Base-by-base conservation (phyloP, 2,797 vertebrate genomes). In the Chloroceryle amazona region DNA sequence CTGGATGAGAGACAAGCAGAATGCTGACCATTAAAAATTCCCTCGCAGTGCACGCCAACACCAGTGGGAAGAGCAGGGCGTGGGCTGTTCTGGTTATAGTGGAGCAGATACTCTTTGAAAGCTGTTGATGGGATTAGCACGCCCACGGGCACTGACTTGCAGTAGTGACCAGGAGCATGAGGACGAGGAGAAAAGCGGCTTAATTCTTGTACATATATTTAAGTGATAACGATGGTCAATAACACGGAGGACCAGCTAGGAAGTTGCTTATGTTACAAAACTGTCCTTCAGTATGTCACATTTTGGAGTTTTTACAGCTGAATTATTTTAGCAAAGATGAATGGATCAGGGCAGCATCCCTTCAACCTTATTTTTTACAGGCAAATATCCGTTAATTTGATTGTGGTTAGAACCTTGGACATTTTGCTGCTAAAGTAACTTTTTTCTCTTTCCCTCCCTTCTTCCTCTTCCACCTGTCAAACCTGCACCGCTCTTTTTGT, bases 1-100 rank as follows among this genome's bases (percentile, higher is more conserved):
- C 55, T 99, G 99, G 99, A 99, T 99, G 99, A 98, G 99, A 97
- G 99, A 99, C 97, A 99, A 99, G 96, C 99, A 98, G 91, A 98
- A 97, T 12, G 85, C 96, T 8, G 98, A 98, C 5, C 97, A 98
- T 72, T 98, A 87, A 94, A 25, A 41, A 51, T 33, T 49, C 15
- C 96, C 96, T 83, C 58, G 93, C 90, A 86, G 88, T 62, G 82
- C 95, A 89, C 26, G 79, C 93, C 91, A 5, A 11, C 90, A 47
- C 37, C 66, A 3, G 6, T 25, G 70, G 86, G 96, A 91, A 92
- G 66, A 67, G 29, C 94, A 16, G 75, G 39, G 47, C 51, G 66
- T 66, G 86, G 67, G 22, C 52, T 90, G 33, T 6, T 13, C 12
- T 67, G 46, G 88, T 55, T 23, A 33, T 26, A 49, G 72, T 4